Evolutionary conservation across 2,888 invertebrate species (phyloP), one percentile per base, ranked within the genome.

Genomic region (Polydrusus tereticollis): DNA sequence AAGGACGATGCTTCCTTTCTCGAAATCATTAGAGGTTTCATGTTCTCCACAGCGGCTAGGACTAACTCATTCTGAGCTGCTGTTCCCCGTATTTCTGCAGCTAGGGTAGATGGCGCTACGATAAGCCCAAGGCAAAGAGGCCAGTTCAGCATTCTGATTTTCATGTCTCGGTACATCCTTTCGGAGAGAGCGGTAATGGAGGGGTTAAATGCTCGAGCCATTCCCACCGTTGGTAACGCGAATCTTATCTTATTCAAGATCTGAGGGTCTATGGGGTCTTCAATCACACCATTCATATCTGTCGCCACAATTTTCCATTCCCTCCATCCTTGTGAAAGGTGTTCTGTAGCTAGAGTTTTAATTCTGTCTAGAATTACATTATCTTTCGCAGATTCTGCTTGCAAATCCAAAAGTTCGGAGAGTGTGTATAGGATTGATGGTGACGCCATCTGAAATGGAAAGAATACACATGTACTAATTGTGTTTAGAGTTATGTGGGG

Each of bases 191-290:
- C 58, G 0, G 55, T 59, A 21, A 70, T 66, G 4, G 69, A 62
- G 16, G 78, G 78, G 5, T 73, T 65, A 23, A 80, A 80, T 1
- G 79, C 79, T 36, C 26, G 64, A 8, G 68, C 76, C 23, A 80
- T 43, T 7, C 64, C 78, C 0, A 78, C 75, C 0, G 76, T 79
- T 4, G 78, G 79, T 3, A 79, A 57, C 0, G 77, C 79, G 52
- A 78, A 80, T 26, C 78, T 73, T 1, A 79, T 50, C 68, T 78
- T 79, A 38, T 77, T 78, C 12, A 80, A 38, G 2, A 78, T 62
- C 47, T 76, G 75, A 5, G 77, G 73, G 58, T 77, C 77, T 14
- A 74, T 26, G 10, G 72, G 59, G 3, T 68, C 64, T 7, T 75
- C 78, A 10, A 78, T 55, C 7, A 78, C 10, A 4, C 71, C 73